phyloP scores from a whole-genome alignment of 2,888 invertebrate genomes.

The Lithosia quadra region DNA sequence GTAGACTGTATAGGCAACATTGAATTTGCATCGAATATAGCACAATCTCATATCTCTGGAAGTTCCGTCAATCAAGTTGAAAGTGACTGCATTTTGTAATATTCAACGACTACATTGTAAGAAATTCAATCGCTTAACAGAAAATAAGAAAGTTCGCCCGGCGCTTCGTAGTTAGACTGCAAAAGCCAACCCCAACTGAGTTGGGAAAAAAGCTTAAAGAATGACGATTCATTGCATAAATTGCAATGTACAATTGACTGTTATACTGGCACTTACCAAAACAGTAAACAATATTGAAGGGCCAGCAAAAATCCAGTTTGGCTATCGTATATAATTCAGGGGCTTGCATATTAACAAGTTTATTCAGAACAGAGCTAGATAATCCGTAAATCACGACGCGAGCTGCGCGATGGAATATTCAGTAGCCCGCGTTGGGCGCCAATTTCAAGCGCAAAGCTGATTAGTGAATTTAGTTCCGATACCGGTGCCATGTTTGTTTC shows the following conservation, averaged over 20 bases:
- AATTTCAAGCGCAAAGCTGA: constrained; percentile 59
- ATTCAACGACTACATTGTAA: too few species aligned
- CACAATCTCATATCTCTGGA: background rate
- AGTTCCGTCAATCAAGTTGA: background rate
- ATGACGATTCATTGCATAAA: too few species aligned
- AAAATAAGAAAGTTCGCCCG: too few species aligned
- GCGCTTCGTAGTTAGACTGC: background rate
- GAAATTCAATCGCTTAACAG: too few species aligned
- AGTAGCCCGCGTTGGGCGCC: constrained; percentile 52
- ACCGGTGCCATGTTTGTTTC: constrained; percentile 50
- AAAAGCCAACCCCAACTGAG: too few species aligned
- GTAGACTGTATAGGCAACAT: background rate
- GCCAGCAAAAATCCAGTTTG: constrained; percentile 40
- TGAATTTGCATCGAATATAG: background rate
- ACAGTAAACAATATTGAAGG: constrained; percentile 11
- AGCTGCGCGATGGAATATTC: constrained; percentile 56
- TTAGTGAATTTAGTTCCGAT: constrained; percentile 57
- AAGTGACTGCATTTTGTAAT: background rate
- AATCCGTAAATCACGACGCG: constrained; percentile 52
- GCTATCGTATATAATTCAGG: constrained; percentile 41
- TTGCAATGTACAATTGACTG: background rate
- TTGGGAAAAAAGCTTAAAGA: too few species aligned
- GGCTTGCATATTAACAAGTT: constrained; percentile 53
- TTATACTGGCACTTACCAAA: background rate
- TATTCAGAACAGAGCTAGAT: constrained; percentile 48